These are phyloP conservation scores for Melieria picta DNA, from an alignment of 2,888 invertebrate species.

Conservation along the genomic window DNA sequence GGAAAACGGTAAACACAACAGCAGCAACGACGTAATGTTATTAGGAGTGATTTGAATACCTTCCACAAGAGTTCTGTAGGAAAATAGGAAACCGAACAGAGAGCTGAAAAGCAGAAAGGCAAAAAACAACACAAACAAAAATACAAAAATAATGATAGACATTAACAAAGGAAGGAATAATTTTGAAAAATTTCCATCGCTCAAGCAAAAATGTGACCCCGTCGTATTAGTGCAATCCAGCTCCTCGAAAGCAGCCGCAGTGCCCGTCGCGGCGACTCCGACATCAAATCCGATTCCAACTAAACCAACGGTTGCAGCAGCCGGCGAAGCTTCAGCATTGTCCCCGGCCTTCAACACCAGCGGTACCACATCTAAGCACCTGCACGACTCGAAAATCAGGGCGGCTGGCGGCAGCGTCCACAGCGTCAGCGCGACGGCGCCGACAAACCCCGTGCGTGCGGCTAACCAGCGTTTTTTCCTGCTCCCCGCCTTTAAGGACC, in stretches of 20 bases:
- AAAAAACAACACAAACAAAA: slow-evolving; percentile 35
- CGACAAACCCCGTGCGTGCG: slow-evolving; percentile 55
- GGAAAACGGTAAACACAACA: slow-evolving; percentile 44
- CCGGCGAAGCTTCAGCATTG: slow-evolving; percentile 9
- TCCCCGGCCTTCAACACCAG: not conserved
- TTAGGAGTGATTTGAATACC: not conserved
- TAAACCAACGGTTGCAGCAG: slow-evolving; percentile 22
- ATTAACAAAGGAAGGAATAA: slow-evolving; percentile 57
- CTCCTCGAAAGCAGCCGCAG: slow-evolving; percentile 32
- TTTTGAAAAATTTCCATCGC: slow-evolving; percentile 58
- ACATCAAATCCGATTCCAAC: slow-evolving; percentile 25
- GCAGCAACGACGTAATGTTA: slow-evolving; percentile 15
- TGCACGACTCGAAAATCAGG: slow-evolving; percentile 1
- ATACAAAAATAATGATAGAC: slow-evolving; percentile 57
- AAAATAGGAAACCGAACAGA: slow-evolving; percentile 25
- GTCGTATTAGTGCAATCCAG: slow-evolving; percentile 35
- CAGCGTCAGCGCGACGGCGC: slow-evolving; percentile 22
- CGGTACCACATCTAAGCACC: not conserved
- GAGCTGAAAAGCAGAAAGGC: no score
- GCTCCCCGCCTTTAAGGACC: slow-evolving; percentile 59
- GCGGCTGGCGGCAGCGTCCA: slow-evolving; percentile 22
- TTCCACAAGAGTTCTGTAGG: not conserved
- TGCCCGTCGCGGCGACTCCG: slow-evolving; percentile 30
- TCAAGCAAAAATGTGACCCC: slow-evolving; percentile 51
- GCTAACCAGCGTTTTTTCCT: slow-evolving; percentile 60